These are phyloP conservation scores for Cyclophora punctaria DNA, from an alignment of 2,888 invertebrate genomes.

Conservation along the genomic window DNA sequence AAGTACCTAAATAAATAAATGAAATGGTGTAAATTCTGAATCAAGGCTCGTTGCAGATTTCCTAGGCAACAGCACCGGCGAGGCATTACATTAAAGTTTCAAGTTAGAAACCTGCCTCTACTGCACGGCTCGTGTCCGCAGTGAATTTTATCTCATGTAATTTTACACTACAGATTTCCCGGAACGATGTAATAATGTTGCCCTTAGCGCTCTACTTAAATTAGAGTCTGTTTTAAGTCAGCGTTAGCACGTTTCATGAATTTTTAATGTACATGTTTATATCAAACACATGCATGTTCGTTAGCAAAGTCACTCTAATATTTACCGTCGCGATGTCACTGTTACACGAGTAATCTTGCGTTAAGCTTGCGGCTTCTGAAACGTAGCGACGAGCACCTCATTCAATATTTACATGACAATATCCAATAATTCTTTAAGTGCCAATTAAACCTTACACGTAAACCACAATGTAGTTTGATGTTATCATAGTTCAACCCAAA, in stretches of 20 bases:
- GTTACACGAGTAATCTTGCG: slow-evolving; percentile 8
- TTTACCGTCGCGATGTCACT: slow-evolving; percentile 5
- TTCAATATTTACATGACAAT: not conserved
- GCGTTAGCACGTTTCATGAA: too few species aligned
- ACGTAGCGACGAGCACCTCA: not conserved
- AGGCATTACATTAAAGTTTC: slow-evolving; percentile 60
- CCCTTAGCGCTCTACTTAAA: slow-evolving; percentile 20
- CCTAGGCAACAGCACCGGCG: slow-evolving; percentile 38
- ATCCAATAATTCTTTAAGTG: slow-evolving; percentile 2
- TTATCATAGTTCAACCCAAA: too few species aligned
- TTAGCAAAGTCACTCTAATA: slow-evolving; percentile 2
- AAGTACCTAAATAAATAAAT: slow-evolving; percentile 43
- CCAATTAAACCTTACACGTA: too few species aligned
- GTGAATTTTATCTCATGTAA: slow-evolving; percentile 44
- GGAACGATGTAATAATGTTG: slow-evolving; percentile 36
- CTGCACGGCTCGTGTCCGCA: slow-evolving; percentile 27
- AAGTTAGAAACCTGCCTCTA: slow-evolving; percentile 35
- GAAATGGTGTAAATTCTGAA: slow-evolving; percentile 48
- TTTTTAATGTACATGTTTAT: too few species aligned
- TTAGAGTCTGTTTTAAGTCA: slow-evolving; percentile 6
- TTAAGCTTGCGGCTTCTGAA: slow-evolving; percentile 8
- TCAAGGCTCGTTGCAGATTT: slow-evolving; percentile 44
- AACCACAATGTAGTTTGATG: too few species aligned
- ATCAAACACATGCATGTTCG: too few species aligned
- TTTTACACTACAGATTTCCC: slow-evolving; percentile 48